Conservation (phyloP, 2,797 vertebrate species). For the Galago senegalensis region DNA sequence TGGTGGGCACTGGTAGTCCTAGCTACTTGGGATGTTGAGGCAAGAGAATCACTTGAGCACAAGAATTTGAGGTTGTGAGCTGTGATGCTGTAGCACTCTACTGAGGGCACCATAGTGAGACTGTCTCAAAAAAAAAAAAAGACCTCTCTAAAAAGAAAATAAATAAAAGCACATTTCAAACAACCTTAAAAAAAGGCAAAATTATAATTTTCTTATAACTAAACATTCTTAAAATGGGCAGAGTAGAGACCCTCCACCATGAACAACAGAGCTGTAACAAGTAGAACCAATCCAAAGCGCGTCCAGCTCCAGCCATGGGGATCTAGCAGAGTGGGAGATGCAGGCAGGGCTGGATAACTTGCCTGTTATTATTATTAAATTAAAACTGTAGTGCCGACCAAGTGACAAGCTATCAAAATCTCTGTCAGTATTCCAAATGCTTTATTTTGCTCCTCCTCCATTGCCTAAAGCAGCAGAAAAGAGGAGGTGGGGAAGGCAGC, state of each 20-base stretch:
- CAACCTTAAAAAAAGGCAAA: too few relatives aligned
- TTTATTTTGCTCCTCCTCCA: not conserved
- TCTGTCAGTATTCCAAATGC: not conserved
- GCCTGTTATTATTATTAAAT: not conserved
- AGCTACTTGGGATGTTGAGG: not conserved
- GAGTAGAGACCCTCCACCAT: not conserved
- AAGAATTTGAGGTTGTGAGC: not conserved
- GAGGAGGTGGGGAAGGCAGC: too few relatives aligned
- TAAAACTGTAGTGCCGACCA: not conserved
- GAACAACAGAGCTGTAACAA: not conserved
- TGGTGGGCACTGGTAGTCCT: not conserved
- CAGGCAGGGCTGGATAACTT: not conserved
- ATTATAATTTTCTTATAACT: not conserved
- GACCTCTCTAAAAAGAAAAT: too few relatives aligned
- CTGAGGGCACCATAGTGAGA: not conserved
- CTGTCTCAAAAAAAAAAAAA: not conserved
- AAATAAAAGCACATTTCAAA: not conserved
- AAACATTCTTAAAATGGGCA: not conserved
- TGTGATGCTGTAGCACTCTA: not conserved
- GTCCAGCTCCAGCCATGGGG: not conserved
- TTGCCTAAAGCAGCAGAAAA: not conserved
- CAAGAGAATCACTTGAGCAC: not conserved
- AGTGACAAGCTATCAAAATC: not conserved
- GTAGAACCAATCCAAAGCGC: not conserved
- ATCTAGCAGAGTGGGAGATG: too few relatives aligned